A percentile compares a stretch with the other conserved stretches of the same genome.
phyloP scores from a whole-genome alignment of 2,888 invertebrate species.

The Protonemura montana region DNA sequence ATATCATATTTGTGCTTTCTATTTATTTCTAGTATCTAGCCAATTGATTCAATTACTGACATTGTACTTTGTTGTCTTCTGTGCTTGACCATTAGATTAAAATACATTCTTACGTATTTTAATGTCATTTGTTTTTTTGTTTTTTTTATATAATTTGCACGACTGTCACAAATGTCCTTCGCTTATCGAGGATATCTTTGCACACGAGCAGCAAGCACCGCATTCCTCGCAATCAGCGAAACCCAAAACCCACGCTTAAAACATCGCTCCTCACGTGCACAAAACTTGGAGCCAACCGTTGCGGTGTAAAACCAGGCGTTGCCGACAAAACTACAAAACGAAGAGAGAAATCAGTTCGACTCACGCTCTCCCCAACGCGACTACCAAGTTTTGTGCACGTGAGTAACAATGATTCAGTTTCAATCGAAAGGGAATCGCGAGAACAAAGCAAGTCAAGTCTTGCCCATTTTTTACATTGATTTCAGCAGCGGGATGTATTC shows the following conservation, averaged over 20 bases:
- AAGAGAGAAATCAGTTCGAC: not conserved
- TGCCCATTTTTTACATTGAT: not conserved
- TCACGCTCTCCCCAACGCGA: not conserved
- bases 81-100: not conserved
- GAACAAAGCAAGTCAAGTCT: not conserved
- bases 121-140: slow-evolving; percentile 8
- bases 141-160: slow-evolving; percentile 15
- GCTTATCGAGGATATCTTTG: not conserved
- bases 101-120: slow-evolving; percentile 28
- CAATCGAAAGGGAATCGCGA: not conserved
- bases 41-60: not conserved
- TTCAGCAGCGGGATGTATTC: too few species aligned
- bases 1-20: not conserved
- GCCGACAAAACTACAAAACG: not conserved
- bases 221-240: not conserved
- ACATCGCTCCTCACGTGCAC: not conserved
- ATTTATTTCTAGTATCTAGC: not conserved
- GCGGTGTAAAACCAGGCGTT: not conserved
- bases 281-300: not conserved
- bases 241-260: not conserved
- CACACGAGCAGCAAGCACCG: not conserved
- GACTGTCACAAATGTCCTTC: not conserved
- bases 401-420: not conserved
- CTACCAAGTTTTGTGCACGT: not conserved
- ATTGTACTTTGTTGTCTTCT: not conserved